A percentile compares a stretch with the other conserved stretches of the same genome.
Evolutionary conservation across 92 coral and sea anemone genomes (phyloP).

Genomic region (Blastomussa wellsi): DNA sequence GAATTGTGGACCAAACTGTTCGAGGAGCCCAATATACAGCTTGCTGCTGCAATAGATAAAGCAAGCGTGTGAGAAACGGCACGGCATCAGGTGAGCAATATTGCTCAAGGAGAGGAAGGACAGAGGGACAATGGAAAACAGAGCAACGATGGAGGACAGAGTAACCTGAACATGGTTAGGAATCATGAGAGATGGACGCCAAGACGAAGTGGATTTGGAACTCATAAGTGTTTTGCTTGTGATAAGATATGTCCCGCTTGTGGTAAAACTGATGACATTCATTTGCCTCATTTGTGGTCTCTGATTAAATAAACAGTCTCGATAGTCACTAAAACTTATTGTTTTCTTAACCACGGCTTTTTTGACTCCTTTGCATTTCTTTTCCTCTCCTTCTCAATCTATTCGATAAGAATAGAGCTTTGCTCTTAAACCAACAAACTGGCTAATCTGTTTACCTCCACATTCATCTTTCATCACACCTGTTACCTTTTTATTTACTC

Average conservation of each 20-base stretch:
- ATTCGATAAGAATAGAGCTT: constrained; percentile 43
- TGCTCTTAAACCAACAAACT: constrained; percentile 50
- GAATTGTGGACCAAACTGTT: constrained; percentile 34
- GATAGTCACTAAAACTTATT: constrained; percentile 25
- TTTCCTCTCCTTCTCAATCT: constrained; percentile 42
- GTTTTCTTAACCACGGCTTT: constrained; percentile 29
- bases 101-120: constrained; percentile 11
- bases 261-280: constrained; percentile 32
- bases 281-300: constrained; percentile 19
- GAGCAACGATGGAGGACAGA: too few species aligned
- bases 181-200: neutral
- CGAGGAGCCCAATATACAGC: constrained; percentile 34
- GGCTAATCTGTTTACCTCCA: constrained; percentile 31
- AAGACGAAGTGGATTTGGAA: neutral
- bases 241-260: neutral
- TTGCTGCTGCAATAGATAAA: constrained; percentile 15
- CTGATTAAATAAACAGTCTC: constrained; percentile 31
- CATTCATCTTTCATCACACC: constrained; percentile 51
- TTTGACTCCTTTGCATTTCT: constrained; percentile 53
- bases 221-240: constrained; percentile 2
- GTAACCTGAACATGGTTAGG: constrained; percentile 17
- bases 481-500: constrained; percentile 49
- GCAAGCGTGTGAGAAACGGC: constrained; percentile 37
- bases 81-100: constrained; percentile 23
- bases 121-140: too few species aligned